Conservation (phyloP, 2,113 vertebrate species). For the Brachirus orientalis region DNA sequence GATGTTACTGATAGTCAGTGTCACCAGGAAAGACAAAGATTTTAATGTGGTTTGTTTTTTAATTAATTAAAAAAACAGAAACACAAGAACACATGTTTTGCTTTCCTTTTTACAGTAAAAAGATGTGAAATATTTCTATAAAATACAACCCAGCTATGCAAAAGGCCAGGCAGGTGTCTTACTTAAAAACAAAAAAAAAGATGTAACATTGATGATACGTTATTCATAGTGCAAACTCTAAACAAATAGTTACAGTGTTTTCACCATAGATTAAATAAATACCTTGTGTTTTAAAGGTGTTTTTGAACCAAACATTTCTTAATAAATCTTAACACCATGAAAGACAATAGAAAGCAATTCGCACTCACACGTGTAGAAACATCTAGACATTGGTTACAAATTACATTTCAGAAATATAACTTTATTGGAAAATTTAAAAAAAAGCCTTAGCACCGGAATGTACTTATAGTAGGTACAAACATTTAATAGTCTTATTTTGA, state of each 20-base stretch:
- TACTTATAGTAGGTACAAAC: conserved; percentile 8
- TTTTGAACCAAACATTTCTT: background rate
- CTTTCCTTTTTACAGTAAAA: conserved; percentile 1
- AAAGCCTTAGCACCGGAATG: conserved; percentile 4
- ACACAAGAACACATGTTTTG: conserved; percentile 1
- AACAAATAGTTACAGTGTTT: too few relatives aligned
- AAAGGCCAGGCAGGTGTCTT: background rate
- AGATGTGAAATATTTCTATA: background rate
- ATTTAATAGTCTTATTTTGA: conserved; percentile 15
- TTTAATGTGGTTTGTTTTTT: too few relatives aligned
- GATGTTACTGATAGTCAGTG: too few relatives aligned
- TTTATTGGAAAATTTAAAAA: too few relatives aligned
- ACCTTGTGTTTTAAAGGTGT: background rate
- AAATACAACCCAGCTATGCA: conserved; percentile 1
- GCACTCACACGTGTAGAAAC: background rate
- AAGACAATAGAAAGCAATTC: too few relatives aligned
- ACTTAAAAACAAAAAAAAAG: conserved; percentile 1
- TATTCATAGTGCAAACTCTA: conserved; percentile 24
- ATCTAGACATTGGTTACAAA: conserved; percentile 3
- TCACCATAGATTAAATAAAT: background rate
- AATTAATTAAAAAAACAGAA: too few relatives aligned
- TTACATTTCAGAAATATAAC: background rate
- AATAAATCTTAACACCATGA: too few relatives aligned
- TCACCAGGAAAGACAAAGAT: conserved; percentile 14
- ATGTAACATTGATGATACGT: conserved; percentile 7